Evolutionary conservation across 2,113 vertebrate species (phyloP).

Genomic region (Phylloscopus whistleri): DNA sequence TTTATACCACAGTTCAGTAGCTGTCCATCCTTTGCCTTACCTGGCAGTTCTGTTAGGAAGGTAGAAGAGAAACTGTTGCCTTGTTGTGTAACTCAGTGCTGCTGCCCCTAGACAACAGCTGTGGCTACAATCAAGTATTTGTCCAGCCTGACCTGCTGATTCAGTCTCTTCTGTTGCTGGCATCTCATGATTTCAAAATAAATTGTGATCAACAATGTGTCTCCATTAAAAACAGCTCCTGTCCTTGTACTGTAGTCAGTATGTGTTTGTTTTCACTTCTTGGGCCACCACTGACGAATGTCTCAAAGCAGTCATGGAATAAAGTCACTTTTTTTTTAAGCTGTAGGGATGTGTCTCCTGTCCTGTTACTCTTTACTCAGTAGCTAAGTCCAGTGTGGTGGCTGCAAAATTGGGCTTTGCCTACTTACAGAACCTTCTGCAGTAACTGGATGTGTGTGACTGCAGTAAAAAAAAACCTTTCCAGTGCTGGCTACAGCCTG

Average conservation of each 20-base stretch:
- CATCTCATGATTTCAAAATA: slow-evolving; percentile 86
- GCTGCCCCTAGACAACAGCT: slow-evolving; percentile 69
- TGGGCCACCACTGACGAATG: background rate
- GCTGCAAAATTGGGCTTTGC: background rate
- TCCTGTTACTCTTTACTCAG: background rate
- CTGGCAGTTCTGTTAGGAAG: slow-evolving; percentile 65
- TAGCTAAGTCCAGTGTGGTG: background rate
- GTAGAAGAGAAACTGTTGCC: slow-evolving; percentile 66
- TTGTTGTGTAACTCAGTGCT: slow-evolving; percentile 77
- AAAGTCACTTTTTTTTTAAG: background rate
- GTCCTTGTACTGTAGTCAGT: background rate
- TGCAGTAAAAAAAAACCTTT: background rate
- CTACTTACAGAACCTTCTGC: background rate
- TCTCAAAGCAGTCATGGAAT: background rate
- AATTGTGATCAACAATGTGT: slow-evolving; percentile 78
- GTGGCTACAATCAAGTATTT: slow-evolving; percentile 75
- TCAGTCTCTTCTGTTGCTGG: slow-evolving; percentile 81
- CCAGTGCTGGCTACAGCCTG: background rate
- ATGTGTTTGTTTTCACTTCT: background rate
- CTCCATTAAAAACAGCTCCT: slow-evolving; percentile 34
- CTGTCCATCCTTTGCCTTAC: slow-evolving; percentile 72
- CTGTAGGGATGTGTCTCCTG: background rate
- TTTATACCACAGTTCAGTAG: slow-evolving; percentile 69
- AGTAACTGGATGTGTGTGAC: background rate
- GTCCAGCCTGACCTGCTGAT: slow-evolving; percentile 73